These are phyloP conservation scores for Meliscaeva auricollis DNA, from an alignment of 2,888 invertebrate genomes.

Conservation along the genomic window DNA sequence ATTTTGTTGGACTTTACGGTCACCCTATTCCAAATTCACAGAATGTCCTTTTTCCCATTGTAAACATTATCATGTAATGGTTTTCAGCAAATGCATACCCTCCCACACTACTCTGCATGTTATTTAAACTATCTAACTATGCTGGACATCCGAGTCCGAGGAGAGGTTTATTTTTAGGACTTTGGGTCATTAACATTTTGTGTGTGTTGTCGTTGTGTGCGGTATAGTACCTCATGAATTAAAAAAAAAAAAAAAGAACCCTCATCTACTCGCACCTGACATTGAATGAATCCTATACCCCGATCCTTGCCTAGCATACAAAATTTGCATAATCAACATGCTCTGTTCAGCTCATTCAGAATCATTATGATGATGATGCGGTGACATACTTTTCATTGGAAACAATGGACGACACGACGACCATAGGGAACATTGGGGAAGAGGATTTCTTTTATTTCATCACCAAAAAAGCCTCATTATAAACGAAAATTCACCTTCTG, in stretches of 20 bases:
- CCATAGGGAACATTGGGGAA: conserved; percentile 2
- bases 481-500: conserved; percentile 39
- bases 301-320: neutral
- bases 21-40: neutral
- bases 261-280: conserved; percentile 47
- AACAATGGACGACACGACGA: conserved; percentile 37
- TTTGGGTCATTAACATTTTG: conserved; percentile 46
- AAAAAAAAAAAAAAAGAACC: conserved; percentile 42
- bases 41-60: conserved; percentile 32
- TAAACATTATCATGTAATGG: conserved; percentile 49
- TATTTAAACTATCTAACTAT: conserved; percentile 52
- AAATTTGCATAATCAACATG: conserved; percentile 56
- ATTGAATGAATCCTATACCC: conserved; percentile 7
- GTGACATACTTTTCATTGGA: conserved; percentile 62
- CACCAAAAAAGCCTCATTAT: conserved; percentile 39
- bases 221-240: conserved; percentile 19
- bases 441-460: conserved; percentile 49
- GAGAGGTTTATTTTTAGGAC: conserved; percentile 20
- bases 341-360: conserved; percentile 9
- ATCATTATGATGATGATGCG: conserved; percentile 51
- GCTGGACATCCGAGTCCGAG: conserved; percentile 10
- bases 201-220: neutral
- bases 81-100: conserved; percentile 19
- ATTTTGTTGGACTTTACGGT: neutral
- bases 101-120: conserved; percentile 41